Percentiles rank a stretch among this genome's conserved stretches.
Evolutionary conservation across 2,888 invertebrate genomes (phyloP).

Genomic region (Phyllotreta striolata): DNA sequence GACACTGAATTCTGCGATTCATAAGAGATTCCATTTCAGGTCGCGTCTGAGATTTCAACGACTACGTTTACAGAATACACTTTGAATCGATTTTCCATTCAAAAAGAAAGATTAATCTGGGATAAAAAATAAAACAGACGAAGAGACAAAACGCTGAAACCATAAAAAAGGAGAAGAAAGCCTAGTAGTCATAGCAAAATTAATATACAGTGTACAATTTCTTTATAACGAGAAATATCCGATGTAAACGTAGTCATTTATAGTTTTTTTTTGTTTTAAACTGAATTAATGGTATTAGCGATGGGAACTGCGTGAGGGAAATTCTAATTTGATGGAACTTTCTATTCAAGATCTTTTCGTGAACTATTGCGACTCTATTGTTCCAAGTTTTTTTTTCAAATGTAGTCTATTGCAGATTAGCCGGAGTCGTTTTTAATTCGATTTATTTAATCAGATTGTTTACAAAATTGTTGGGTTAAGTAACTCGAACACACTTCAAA

Average conservation of each 20-base stretch:
- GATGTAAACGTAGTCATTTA: slow-evolving; percentile 21
- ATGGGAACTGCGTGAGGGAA: slow-evolving; percentile 30
- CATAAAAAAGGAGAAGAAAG: no score
- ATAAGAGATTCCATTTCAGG: slow-evolving; percentile 24
- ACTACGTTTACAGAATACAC: slow-evolving; percentile 13
- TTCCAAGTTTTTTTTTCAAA: slow-evolving; percentile 23
- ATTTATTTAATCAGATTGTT: slow-evolving; percentile 1
- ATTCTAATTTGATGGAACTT: slow-evolving; percentile 21
- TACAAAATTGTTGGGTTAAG: no score
- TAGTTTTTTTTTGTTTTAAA: slow-evolving; percentile 21
- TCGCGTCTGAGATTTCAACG: slow-evolving; percentile 19
- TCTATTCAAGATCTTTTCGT: slow-evolving; percentile 28
- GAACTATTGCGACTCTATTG: slow-evolving; percentile 24
- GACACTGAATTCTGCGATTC: slow-evolving; percentile 27
- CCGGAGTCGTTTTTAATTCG: slow-evolving; percentile 2
- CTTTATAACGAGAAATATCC: not conserved
- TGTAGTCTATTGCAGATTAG: slow-evolving; percentile 5
- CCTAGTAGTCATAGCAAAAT: no score
- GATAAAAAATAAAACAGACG: no score
- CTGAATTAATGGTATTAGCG: slow-evolving; percentile 21
- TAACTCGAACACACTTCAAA: no score
- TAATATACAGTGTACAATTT: no score
- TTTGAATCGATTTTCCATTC: not conserved
- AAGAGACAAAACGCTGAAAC: no score
- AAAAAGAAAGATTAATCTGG: not conserved